phyloP scores from a whole-genome alignment of 2,888 invertebrate genomes.

The Strigamia transsilvanica region DNA sequence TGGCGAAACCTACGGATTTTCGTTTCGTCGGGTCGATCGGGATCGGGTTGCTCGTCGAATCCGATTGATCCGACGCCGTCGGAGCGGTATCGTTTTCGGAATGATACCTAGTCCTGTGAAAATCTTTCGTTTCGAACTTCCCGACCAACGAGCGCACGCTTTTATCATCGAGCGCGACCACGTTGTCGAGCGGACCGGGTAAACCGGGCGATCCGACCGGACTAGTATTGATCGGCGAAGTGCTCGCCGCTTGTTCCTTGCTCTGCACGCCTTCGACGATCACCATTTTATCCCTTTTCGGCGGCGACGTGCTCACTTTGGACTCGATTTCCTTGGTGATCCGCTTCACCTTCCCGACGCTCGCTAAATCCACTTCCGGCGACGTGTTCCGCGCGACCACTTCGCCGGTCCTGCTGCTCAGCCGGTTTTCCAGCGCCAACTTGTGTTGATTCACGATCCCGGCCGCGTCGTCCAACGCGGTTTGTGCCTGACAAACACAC shows the following conservation, averaged over 20 bases:
- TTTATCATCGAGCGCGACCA: conserved; percentile 68
- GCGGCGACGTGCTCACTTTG: conserved; percentile 9
- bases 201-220: conserved; percentile 47
- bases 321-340: conserved; percentile 85
- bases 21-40: neutral
- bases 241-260: conserved; percentile 57
- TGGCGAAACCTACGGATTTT: neutral
- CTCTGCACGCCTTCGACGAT: neutral
- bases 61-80: conserved; percentile 61
- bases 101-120: conserved; percentile 57
- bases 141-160: conserved; percentile 80
- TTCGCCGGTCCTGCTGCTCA: neutral
- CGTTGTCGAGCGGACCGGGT: too few species aligned
- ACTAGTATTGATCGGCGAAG: conserved; percentile 60
- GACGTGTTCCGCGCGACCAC: neutral
- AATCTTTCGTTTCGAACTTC: conserved; percentile 72
- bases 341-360: conserved; percentile 81
- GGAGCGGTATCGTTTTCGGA: conserved; percentile 60
- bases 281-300: neutral
- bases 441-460: conserved; percentile 57
- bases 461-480: conserved; percentile 54
- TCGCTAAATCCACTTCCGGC: conserved; percentile 57
- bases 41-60: conserved; percentile 33
- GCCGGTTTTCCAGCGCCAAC: conserved; percentile 57
- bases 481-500: neutral